Base-by-base conservation (phyloP, 2,797 vertebrate species). In the Pagetopsis macropterus region DNA sequence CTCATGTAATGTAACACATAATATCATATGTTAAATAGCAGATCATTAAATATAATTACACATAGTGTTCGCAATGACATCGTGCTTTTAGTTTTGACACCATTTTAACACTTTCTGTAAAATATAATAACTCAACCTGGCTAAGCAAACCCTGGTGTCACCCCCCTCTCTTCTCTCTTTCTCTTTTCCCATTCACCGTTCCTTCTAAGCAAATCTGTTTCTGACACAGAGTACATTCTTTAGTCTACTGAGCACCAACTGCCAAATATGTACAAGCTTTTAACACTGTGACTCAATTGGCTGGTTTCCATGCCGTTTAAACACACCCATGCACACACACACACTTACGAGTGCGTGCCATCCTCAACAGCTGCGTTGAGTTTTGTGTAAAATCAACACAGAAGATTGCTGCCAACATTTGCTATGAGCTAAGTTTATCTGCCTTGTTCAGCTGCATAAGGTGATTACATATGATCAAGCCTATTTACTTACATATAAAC, bases 251-350 rank as follows among this genome's bases (percentile, higher is more conserved):
- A 76, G 75, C 83, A 78, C 52, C 82, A 75, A 78, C 86, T 91
- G 90, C 89, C 87, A 92, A 90, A 90, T 77, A 78, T 85, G 81
- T 86, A 84, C 81, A 87, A 85, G 87, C 90, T 88, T 90, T 91
- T 91, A 90, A 89, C 89, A 80, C 84, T 61, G 84, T 61, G 84
- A 84, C 84, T 90, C 79, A 82, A 64, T 66, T 91, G 90, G 90
- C 84, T 84, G 64, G 45, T 75, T 81, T 86, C 88, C 88, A 89
- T 67, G 51, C 57, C 55, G 76, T 68, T 81, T 82, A 70, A 82
- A 72, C 77, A 65, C 78, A 70, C 65, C 63, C 64, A 51, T 23
- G 16, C 75, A 70, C 67, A 65, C 75, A 27, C 27, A 41, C 52
- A 65, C 58, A 55, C 54, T 52, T 46, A 41, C 3, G n/a, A 78